Percentiles rank a stretch among this genome's conserved stretches.
Evolutionary conservation across 1,140 invertebrate genomes (phyloP).

Genomic region (Drosophila rhopaloa): DNA sequence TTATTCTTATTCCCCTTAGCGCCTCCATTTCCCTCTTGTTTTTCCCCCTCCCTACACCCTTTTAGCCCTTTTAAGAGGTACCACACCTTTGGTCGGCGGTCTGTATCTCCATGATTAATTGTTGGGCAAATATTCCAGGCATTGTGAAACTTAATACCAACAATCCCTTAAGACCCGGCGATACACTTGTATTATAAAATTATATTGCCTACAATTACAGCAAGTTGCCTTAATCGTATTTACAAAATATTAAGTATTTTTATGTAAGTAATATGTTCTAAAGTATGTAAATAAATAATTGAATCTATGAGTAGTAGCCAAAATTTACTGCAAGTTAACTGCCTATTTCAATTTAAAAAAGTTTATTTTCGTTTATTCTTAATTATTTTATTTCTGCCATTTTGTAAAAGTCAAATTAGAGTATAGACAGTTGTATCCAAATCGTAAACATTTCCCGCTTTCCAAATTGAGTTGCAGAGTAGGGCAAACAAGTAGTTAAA

Average conservation of each 20-base stretch:
- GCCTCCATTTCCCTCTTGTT: slow-evolving; percentile 28
- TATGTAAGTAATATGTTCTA: too few species aligned
- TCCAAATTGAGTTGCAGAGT: slow-evolving; percentile 58
- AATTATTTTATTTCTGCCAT: background rate
- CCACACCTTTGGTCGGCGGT: slow-evolving; percentile 23
- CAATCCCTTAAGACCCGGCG: background rate
- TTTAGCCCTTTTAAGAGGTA: slow-evolving; percentile 6
- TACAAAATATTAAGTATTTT: background rate
- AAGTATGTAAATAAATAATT: too few species aligned
- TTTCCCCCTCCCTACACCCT: background rate
- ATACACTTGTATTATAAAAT: background rate
- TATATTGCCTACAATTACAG: slow-evolving; percentile 1
- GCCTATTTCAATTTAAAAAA: too few species aligned
- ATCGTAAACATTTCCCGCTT: background rate
- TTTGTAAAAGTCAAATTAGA: background rate
- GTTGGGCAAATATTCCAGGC: slow-evolving; percentile 23
- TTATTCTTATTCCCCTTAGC: slow-evolving; percentile 58
- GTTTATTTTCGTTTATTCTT: too few species aligned
- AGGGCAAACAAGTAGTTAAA: slow-evolving; percentile 27
- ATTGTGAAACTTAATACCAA: slow-evolving; percentile 10
- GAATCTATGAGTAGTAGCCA: too few species aligned
- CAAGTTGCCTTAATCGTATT: too few species aligned
- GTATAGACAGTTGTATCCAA: background rate
- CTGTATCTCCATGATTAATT: slow-evolving; percentile 23
- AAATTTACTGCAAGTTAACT: too few species aligned